Percentiles rank a stretch among this genome's conserved stretches.
Evolutionary conservation across 2,888 invertebrate genomes (phyloP).

Genomic region (Osedax fenrisi): DNA sequence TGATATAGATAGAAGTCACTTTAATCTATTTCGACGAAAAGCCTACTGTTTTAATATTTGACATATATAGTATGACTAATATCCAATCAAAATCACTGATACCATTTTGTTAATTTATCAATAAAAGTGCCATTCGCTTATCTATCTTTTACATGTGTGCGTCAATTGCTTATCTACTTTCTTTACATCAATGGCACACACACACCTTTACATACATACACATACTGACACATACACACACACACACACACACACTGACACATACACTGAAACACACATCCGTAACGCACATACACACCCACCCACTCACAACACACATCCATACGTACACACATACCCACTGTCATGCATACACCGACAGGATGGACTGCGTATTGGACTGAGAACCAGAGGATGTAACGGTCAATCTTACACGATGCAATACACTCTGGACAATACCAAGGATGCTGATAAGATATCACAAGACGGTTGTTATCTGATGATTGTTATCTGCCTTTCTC

Average conservation of each 20-base stretch:
- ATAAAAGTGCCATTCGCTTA: too few relatives aligned
- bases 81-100: too few relatives aligned
- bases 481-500: too few relatives aligned
- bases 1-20: too few relatives aligned
- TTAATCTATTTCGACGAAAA: too few relatives aligned
- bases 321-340: not conserved
- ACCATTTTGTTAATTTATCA: too few relatives aligned
- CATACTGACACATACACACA: not conserved
- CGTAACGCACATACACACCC: not conserved
- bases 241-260: not conserved
- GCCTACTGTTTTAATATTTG: too few relatives aligned
- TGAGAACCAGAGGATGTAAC: slow-evolving; percentile 90
- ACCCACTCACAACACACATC: not conserved
- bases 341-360: slow-evolving; percentile 29
- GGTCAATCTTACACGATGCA: slow-evolving; percentile 91
- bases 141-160: too few relatives aligned
- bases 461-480: slow-evolving; percentile 92
- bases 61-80: too few relatives aligned
- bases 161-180: too few relatives aligned
- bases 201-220: not conserved
- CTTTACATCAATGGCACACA: too few relatives aligned
- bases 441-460: slow-evolving; percentile 87
- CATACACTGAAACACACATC: not conserved
- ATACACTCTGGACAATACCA: slow-evolving; percentile 76
- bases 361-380: slow-evolving; percentile 81